These are phyloP conservation scores for Aurelia aurita DNA, from an alignment of 30 jellyfish, hydroid and myxozoan species.

Conservation along the genomic window DNA sequence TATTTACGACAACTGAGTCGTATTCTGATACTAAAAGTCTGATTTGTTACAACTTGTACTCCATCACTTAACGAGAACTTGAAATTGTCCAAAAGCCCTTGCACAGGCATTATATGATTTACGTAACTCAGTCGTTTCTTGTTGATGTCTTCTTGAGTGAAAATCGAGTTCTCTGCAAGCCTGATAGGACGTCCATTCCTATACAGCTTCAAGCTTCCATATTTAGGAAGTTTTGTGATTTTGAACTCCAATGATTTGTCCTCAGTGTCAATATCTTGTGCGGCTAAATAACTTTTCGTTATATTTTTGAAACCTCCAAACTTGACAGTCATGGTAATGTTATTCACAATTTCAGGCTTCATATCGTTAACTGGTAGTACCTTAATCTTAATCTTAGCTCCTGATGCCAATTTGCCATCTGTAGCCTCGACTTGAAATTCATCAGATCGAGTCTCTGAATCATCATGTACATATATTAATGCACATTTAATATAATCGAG, in stretches of 20 bases:
- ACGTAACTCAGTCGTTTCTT: slow-evolving; percentile 39
- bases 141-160: slow-evolving; percentile 58
- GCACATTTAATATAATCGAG: slow-evolving; percentile 41
- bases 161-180: slow-evolving; percentile 17
- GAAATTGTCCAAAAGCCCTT: slow-evolving; percentile 16
- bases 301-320: slow-evolving; percentile 40
- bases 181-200: background rate
- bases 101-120: slow-evolving; percentile 49
- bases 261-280: slow-evolving; percentile 60
- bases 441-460: slow-evolving; percentile 56
- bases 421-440: slow-evolving; percentile 49
- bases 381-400: slow-evolving; percentile 8
- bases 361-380: slow-evolving; percentile 54
- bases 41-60: slow-evolving; percentile 12
- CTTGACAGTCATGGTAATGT: slow-evolving; percentile 46
- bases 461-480: slow-evolving; percentile 63
- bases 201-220: slow-evolving; percentile 43
- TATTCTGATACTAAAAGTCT: slow-evolving; percentile 36
- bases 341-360: slow-evolving; percentile 39
- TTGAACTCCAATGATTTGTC: slow-evolving; percentile 11
- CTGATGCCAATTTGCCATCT: slow-evolving; percentile 35
- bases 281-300: slow-evolving; percentile 36
- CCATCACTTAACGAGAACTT: slow-evolving; percentile 46
- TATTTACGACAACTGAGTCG: slow-evolving; percentile 60
- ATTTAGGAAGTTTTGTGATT: slow-evolving; percentile 39